phyloP scores from a whole-genome alignment of 2,888 invertebrate species.

The Chloromyia formosa region DNA sequence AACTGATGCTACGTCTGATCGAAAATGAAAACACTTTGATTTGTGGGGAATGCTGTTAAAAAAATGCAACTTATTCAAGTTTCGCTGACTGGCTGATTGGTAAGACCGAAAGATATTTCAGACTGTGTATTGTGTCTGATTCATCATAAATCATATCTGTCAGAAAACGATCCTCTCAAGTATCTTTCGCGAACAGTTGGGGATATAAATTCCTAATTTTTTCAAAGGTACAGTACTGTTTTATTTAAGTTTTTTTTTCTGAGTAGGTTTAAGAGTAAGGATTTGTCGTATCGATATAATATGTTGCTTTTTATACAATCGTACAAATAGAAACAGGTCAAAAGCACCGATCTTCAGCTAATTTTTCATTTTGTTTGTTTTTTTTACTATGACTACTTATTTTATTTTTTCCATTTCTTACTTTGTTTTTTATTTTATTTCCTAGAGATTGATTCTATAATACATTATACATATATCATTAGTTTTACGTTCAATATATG shows the following conservation, averaged over 20 bases:
- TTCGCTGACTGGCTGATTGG: no score
- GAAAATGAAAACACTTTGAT: no score
- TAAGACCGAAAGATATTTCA: no score
- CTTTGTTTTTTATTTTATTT: background rate
- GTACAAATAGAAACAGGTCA: slow-evolving; percentile 65
- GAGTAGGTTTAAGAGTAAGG: background rate
- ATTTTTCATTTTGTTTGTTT: slow-evolving; percentile 53
- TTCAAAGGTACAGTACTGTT: slow-evolving; percentile 16
- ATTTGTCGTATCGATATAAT: slow-evolving; percentile 45
- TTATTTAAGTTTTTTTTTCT: background rate
- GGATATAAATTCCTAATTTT: background rate
- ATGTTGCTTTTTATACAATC: slow-evolving; percentile 54
- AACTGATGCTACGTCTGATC: no score
- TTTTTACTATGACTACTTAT: slow-evolving; percentile 51
- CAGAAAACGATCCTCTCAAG: no score
- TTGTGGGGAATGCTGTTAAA: no score
- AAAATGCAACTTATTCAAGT: no score
- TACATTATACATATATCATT: slow-evolving; percentile 11
- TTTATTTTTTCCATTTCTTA: slow-evolving; percentile 44
- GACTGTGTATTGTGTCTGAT: no score
- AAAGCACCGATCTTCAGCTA: slow-evolving; percentile 66
- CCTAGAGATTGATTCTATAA: background rate
- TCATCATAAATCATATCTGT: no score
- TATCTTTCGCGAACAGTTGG: no score
- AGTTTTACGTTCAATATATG: slow-evolving; percentile 18